Percentiles rank a stretch among this genome's conserved stretches.
These are phyloP conservation scores for Menidia menidia DNA, from an alignment of 2,797 vertebrate species.

Conservation along the genomic window DNA sequence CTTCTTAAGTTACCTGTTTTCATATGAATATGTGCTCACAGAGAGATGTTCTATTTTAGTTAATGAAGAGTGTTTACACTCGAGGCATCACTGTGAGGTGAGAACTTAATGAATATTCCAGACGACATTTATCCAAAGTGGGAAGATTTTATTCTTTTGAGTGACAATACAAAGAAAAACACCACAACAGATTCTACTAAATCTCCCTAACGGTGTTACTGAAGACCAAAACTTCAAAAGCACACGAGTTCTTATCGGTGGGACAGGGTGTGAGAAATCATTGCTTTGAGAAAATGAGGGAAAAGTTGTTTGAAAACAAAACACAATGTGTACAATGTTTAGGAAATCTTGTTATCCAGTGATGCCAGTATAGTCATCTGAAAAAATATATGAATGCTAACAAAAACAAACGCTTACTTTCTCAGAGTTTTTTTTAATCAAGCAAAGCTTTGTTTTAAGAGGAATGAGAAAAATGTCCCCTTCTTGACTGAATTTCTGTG, in stretches of 20 bases:
- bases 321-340: neutral
- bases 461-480: neutral
- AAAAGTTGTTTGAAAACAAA: neutral
- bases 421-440: neutral
- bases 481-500: conserved; percentile 16
- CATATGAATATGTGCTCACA: neutral
- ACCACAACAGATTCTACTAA: neutral
- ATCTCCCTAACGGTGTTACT: neutral
- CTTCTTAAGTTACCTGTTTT: neutral
- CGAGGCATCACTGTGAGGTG: neutral
- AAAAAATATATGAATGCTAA: no score
- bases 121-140: neutral
- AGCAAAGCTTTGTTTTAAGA: neutral
- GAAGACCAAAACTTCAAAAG: neutral
- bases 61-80: neutral
- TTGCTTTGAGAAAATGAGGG: no score
- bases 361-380: no score
- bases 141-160: neutral
- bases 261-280: conserved; percentile 8
- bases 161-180: neutral
- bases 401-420: neutral
- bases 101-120: neutral
- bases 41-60: neutral
- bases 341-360: neutral
- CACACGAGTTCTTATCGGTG: neutral